phyloP scores from a whole-genome alignment of 2,113 vertebrate species.

The Trichomycterus rosablanca region DNA sequence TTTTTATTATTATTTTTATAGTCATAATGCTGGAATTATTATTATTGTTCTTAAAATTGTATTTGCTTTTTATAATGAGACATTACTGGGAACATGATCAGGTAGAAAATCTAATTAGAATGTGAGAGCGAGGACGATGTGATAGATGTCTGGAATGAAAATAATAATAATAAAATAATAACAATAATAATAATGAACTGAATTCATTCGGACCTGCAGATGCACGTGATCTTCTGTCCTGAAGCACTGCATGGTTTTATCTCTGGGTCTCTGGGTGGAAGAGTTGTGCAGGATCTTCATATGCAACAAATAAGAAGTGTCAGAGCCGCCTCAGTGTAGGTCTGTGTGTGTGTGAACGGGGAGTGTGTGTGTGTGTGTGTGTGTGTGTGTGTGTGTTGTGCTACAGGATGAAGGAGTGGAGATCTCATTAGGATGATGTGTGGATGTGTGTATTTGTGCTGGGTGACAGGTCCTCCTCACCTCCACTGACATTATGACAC shows the following conservation, averaged over 20 bases:
- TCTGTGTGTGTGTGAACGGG: conserved; percentile 46
- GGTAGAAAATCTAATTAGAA: background rate
- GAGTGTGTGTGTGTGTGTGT: conserved; percentile 47
- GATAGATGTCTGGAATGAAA: background rate
- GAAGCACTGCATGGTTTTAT: background rate
- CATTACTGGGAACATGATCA: too few species aligned
- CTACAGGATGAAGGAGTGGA: conserved; percentile 21
- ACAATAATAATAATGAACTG: too few species aligned
- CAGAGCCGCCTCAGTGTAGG: conserved; percentile 48
- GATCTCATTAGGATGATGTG: conserved; percentile 41
- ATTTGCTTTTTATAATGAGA: too few species aligned
- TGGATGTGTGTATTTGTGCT: conserved; percentile 30
- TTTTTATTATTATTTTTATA: too few species aligned
- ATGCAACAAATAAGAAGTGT: conserved; percentile 58
- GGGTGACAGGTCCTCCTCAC: conserved; percentile 40
- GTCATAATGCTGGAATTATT: too few species aligned
- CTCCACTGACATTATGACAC: conserved; percentile 47
- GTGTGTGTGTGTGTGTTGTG: conserved; percentile 26
- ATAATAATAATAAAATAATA: too few species aligned
- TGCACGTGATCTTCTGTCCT: too few species aligned
- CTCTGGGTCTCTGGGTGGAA: conserved; percentile 19
- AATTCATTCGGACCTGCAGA: too few species aligned
- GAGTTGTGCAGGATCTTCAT: conserved; percentile 17
- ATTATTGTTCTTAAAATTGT: too few species aligned
- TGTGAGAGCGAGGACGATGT: background rate